These are phyloP conservation scores for Epicampocera succincta DNA, from an alignment of 2,888 invertebrate species.

Conservation along the genomic window DNA sequence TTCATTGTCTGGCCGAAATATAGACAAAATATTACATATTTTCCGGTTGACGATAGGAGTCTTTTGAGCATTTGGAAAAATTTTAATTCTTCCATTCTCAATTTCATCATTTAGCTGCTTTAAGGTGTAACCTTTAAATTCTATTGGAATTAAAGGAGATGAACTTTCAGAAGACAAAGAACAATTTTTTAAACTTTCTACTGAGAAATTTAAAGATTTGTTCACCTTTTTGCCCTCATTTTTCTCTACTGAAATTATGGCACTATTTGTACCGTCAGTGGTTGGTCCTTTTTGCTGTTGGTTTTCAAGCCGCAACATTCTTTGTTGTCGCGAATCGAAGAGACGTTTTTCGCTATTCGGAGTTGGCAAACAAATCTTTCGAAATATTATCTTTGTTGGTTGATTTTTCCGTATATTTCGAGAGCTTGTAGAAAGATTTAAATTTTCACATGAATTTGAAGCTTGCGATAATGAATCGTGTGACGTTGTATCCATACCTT, in stretches of 20 bases:
- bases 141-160: constrained; percentile 73
- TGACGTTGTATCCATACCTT: not conserved
- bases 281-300: not conserved
- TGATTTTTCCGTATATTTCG: constrained; percentile 8
- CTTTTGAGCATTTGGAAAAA: constrained; percentile 71
- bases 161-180: constrained; percentile 51
- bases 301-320: constrained; percentile 20
- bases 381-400: constrained; percentile 50
- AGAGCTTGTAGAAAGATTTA: not conserved
- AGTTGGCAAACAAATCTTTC: constrained; percentile 50
- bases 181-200: constrained; percentile 42
- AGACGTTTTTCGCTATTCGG: constrained; percentile 24
- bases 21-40: constrained; percentile 8
- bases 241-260: not conserved
- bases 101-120: constrained; percentile 75
- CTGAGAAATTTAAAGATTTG: constrained; percentile 40
- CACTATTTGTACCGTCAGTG: not conserved
- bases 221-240: not conserved
- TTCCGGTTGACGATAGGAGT: constrained; percentile 69
- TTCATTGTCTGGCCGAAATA: constrained; percentile 46
- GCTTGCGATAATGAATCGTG: too few relatives aligned
- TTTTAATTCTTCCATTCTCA: constrained; percentile 74
- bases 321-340: constrained; percentile 23
- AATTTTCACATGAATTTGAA: not conserved
- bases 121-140: constrained; percentile 72